Evolutionary conservation across 37 sponge, comb jelly and placozoan genomes (phyloP), one percentile per base, ranked within the genome.

Genomic region (Haliclona indistincta): DNA sequence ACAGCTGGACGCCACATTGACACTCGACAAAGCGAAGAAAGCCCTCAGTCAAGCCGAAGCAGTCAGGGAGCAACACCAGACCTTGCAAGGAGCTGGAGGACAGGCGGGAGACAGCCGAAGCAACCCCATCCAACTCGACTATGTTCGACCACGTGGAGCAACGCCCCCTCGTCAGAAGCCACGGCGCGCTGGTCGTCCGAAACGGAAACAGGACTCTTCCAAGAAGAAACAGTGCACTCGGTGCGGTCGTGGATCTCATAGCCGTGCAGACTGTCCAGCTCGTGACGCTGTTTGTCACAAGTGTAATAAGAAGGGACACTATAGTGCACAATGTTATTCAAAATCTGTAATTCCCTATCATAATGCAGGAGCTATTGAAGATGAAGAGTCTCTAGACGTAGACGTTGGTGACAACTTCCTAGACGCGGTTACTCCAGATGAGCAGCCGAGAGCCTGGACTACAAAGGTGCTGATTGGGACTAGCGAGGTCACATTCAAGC

Each of bases 401-500:
- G 77, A 76, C 20, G 34, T 15, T 2, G 15, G 25, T 65, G 49
- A n/a, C n/a, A 49, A 22, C 23, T 81, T 69, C 39, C 38, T 81
- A 3, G 71, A 68, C 4, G 43, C 66, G 1, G 55, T 81, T 38
- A 41, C 1, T 26, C 2, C 66, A 37, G 30, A 53, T 15, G 22
- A n/a, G n/a, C n/a, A n/a, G n/a, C n/a, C n/a, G n/a, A n/a, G n/a
- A n/a, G n/a, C n/a, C n/a, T n/a, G n/a, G n/a, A n/a, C n/a, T n/a
- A n/a, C n/a, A n/a, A n/a, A n/a, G n/a, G n/a, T n/a, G n/a, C n/a
- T n/a, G n/a, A n/a, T n/a, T n/a, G n/a, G n/a, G n/a, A n/a, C n/a
- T n/a, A n/a, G n/a, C n/a, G n/a, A n/a, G n/a, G n/a, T 63, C 23
- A 41, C 33, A 6, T 87, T 87, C 60, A 87, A 87, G 43, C 56